Conservation (phyloP, 1,140 invertebrate genomes). For the Mamestra configurata region DNA sequence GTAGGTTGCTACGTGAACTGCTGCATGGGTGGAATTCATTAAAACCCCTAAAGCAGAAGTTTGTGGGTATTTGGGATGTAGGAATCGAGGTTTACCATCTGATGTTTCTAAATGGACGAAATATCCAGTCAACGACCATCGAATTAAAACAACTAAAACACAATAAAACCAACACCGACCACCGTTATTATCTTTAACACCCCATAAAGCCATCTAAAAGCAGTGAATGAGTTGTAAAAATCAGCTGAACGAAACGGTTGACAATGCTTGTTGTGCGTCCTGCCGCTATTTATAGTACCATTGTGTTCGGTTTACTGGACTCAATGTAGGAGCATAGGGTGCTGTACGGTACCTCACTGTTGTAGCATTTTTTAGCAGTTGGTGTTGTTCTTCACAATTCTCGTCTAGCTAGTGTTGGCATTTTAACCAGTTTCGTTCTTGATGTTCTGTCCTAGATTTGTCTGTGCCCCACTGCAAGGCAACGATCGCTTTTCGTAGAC, state of each 20-base stretch:
- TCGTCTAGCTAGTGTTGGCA: too few relatives aligned
- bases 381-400: background rate
- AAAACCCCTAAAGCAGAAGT: too few relatives aligned
- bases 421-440: too few relatives aligned
- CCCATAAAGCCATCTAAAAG: background rate
- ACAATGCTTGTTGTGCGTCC: conserved; percentile 12
- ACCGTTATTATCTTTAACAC: conserved; percentile 1
- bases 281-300: conserved; percentile 16
- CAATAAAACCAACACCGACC: background rate
- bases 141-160: background rate
- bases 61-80: too few relatives aligned
- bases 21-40: too few relatives aligned
- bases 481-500: too few relatives aligned
- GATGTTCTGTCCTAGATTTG: too few relatives aligned
- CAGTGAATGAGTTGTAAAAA: conserved; percentile 1
- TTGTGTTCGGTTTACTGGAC: conserved; percentile 14
- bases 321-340: background rate
- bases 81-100: too few relatives aligned
- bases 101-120: too few relatives aligned
- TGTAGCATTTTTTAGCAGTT: background rate
- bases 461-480: too few relatives aligned
- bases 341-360: background rate
- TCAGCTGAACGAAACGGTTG: conserved; percentile 21
- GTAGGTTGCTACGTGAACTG: too few relatives aligned
- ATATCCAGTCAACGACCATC: background rate